phyloP scores from a whole-genome alignment of 1,140 invertebrate species.

The Radopholus similis region DNA sequence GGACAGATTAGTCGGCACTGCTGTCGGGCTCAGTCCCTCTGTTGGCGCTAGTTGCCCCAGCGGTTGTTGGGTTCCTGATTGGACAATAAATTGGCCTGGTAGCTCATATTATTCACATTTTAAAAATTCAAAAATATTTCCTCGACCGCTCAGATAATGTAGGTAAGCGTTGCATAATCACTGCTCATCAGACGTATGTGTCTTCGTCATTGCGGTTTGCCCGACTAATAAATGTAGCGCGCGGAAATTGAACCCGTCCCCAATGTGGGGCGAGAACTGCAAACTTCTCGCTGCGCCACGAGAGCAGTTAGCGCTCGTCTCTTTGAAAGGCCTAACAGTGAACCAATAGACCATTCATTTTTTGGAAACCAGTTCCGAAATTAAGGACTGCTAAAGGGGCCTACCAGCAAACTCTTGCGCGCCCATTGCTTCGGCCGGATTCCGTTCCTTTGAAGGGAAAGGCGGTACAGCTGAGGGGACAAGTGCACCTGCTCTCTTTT shows the following conservation, averaged over 20 bases:
- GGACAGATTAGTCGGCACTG: neutral
- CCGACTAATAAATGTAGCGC: neutral
- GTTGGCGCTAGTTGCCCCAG: neutral
- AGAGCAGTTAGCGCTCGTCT: neutral
- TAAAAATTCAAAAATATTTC: no score
- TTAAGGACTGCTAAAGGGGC: no score
- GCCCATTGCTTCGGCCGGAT: neutral
- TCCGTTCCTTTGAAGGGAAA: neutral
- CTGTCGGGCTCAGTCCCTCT: neutral
- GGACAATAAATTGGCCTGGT: neutral
- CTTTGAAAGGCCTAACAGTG: no score
- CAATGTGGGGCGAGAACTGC: neutral
- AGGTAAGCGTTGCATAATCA: constrained; percentile 18
- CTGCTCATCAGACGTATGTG: neutral
- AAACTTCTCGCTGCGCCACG: neutral
- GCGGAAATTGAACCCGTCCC: neutral
- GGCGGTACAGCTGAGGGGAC: neutral
- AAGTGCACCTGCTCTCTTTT: neutral
- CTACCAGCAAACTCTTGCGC: neutral
- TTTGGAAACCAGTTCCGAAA: no score
- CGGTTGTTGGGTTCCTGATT: neutral
- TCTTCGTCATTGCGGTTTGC: constrained; percentile 4
- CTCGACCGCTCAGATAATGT: constrained; percentile 24
- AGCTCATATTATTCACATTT: neutral
- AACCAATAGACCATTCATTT: neutral